Conservation (phyloP, 2,888 invertebrate species). For the Alloscopus bannaensis region DNA sequence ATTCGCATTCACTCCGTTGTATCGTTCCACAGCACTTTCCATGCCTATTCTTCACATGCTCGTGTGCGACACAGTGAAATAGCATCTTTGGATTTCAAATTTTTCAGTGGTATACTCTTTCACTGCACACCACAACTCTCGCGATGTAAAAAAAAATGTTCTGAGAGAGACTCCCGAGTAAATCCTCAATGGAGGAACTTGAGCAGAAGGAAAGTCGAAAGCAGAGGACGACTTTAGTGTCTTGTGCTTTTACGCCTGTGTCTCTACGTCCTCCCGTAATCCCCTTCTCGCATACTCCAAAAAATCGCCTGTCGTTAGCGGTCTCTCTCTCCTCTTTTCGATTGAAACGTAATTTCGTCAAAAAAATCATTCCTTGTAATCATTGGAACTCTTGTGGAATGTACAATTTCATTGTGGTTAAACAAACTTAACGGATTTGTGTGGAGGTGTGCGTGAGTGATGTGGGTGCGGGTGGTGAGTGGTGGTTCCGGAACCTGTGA, state of each 20-base stretch:
- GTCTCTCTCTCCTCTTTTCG: too few species aligned
- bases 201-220: not conserved
- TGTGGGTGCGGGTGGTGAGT: too few species aligned
- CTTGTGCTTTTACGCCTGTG: conserved; percentile 21
- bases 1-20: conserved; percentile 9
- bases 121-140: too few species aligned
- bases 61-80: not conserved
- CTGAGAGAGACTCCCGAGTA: not conserved
- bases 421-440: too few species aligned
- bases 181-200: conserved; percentile 15
- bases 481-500: too few species aligned
- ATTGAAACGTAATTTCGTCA: too few species aligned
- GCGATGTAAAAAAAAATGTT: too few species aligned
- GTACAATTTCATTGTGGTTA: too few species aligned
- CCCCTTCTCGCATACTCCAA: not conserved
- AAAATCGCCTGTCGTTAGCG: too few species aligned
- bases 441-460: too few species aligned
- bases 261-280: conserved; percentile 5
- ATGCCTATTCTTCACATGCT: not conserved
- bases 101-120: not conserved
- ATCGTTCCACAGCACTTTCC: not conserved
- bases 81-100: not conserved
- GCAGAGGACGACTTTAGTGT: not conserved
- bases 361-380: too few species aligned
- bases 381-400: too few species aligned